Evolutionary conservation across 64 coral and sea anemone genomes (phyloP), one percentile per base, ranked within the genome.

Genomic region (Stichodactyla mertensii): DNA sequence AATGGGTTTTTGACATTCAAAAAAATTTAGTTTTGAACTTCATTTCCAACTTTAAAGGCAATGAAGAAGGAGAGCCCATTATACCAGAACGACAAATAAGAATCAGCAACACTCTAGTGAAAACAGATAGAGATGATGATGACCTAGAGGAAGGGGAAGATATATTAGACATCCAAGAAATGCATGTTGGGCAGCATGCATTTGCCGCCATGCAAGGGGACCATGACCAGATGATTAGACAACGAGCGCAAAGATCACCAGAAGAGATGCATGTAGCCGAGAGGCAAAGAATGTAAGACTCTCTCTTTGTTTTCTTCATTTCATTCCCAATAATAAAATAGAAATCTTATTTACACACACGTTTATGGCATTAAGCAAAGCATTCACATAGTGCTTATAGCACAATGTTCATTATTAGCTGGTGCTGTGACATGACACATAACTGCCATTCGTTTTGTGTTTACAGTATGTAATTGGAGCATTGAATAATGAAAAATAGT

Each of bases 171-270:
- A 67, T 89, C 4, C 56, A 88, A 74, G 70, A 88, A 61, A 83
- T 87, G 79, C 54, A 77, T 64, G 70, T 96, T 71, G 91, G 94
- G 12, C 92, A 90, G 64, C 92, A 93, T 84, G 64, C 96, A 10
- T 98, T 98, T 89, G 91, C 96, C 31, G 90, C 90, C 5, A 98
- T 98, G 96, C 89, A 77, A 83, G 96, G 92, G 19, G 96, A 98
- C 45, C 96, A 98, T 55, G 96, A 98, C 20, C 83, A 89, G 4
- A 89, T 98, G 18, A 90, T 85, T 13, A 90, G 88, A 78, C 89
- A 98, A 85, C 69, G 96, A 71, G 55, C 93, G 10, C 96, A 98
- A 45, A 89, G 90, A 92, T 83, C 88, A 27, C 71, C 92, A 20
- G 93, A 92, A 55, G 92, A 94, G 51, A 87, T 92, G 61, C 89